Evolutionary conservation across 2,888 invertebrate genomes (phyloP).

Genomic region (Baccha elongata): DNA sequence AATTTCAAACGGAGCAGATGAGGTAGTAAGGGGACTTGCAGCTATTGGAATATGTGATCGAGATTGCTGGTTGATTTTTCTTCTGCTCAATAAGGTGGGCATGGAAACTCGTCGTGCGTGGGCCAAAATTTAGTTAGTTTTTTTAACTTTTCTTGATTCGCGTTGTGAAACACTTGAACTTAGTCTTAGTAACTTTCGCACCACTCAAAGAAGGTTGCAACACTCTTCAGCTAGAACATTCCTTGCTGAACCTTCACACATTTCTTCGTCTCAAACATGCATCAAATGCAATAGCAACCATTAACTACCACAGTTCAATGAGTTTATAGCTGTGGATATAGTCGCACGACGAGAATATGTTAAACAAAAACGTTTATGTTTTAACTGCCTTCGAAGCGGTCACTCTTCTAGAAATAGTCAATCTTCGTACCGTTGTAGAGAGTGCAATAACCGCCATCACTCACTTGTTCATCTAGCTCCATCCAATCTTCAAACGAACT

Average conservation of each 20-base stretch:
- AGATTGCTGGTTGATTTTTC: too few relatives aligned
- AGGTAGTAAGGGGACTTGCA: too few relatives aligned
- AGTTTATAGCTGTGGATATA: background rate
- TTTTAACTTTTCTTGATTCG: background rate
- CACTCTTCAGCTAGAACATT: background rate
- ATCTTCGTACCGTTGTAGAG: background rate
- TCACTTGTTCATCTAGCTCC: background rate
- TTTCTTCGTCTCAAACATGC: background rate
- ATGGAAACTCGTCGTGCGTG: background rate
- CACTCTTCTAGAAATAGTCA: slow-evolving; percentile 16
- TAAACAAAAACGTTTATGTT: slow-evolving; percentile 1
- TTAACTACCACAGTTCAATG: background rate
- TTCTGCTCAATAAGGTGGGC: too few relatives aligned
- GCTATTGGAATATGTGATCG: too few relatives aligned
- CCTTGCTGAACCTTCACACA: background rate
- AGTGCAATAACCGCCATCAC: slow-evolving; percentile 17
- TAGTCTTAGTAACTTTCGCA: background rate
- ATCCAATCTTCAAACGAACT: too few relatives aligned
- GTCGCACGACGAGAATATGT: background rate
- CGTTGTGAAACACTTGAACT: slow-evolving; percentile 7
- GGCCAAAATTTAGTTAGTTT: background rate
- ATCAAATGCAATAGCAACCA: slow-evolving; percentile 11
- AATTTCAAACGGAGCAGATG: too few relatives aligned
- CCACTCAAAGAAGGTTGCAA: background rate
- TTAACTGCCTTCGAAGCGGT: slow-evolving; percentile 5